Evolutionary conservation across 2,797 vertebrate species (phyloP), one percentile per base, ranked within the genome.

Genomic region (Pipistrellus pygmaeus): DNA sequence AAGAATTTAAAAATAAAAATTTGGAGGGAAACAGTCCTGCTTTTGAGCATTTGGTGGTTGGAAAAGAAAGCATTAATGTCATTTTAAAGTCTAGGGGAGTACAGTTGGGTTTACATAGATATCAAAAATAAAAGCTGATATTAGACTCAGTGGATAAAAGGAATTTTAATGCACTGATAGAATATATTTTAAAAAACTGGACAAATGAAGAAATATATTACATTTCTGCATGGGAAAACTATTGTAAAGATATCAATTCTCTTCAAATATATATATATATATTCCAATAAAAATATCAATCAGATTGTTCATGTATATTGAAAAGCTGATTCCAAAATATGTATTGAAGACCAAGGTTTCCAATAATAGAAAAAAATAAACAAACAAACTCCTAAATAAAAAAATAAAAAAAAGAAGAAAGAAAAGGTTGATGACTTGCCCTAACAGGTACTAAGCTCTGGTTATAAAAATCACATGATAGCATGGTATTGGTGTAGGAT

Each of bases 281-380:
- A 87, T 88, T 57, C 69, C 80, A 91, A 60, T 82, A 12, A 96
- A 91, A 95, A 71, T 88, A 32, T 72, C 86, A 89, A 66, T n/a
- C 44, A 92, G 15, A 91, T 83, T 93, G 85, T 84, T 85, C 17
- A 88, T 5, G 17, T 57, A 41, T 78, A 17, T 85, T 53, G 46
- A 90, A 76, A 92, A 90, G 17, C 5, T 69, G 8, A 85, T 75
- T 71, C 41, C 85, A 88, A 68, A 88, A 51, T 88, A 64, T 85
- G 48, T 48, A 66, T 55, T 80, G 53, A 95, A 84, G 41, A 73
- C 21, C 66, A 80, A 78, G 11, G 5, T 51, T 85, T 38, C 25
- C 78, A 82, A 82, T 3, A 85, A 62, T 78, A 89, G 4, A 76
- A 83, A 88, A 76, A 64, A 60, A 60, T 27, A 12, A 55, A 44